Conservation (phyloP, 2,888 invertebrate species). For the Dasypogon diadema region DNA sequence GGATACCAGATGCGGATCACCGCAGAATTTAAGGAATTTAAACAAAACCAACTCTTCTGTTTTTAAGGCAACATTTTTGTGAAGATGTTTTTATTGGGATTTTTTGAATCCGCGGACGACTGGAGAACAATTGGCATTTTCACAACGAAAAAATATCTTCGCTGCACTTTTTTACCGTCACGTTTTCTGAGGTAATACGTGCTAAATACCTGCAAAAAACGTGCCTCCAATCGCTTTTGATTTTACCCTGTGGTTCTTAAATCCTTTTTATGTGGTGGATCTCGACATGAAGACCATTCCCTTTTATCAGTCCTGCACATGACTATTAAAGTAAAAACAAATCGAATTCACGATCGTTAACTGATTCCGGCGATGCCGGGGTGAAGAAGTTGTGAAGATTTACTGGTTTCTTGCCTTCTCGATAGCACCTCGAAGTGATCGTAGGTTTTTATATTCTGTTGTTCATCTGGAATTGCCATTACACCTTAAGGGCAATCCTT, state of each 20-base stretch:
- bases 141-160: background rate
- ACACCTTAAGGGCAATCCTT: slow-evolving; percentile 23
- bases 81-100: slow-evolving; percentile 15
- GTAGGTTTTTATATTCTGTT: background rate
- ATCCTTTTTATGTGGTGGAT: slow-evolving; percentile 19
- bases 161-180: background rate
- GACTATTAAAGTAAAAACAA: too few relatives aligned
- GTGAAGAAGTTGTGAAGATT: slow-evolving; percentile 12
- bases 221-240: slow-evolving; percentile 3
- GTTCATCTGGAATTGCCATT: background rate
- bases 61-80: slow-evolving; percentile 17
- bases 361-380: background rate
- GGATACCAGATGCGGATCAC: slow-evolving; percentile 20
- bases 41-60: background rate
- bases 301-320: background rate
- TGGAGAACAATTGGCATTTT: too few relatives aligned
- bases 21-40: slow-evolving; percentile 16
- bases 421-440: slow-evolving; percentile 27
- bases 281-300: too few relatives aligned
- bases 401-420: slow-evolving; percentile 16
- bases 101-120: too few relatives aligned
- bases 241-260: background rate
- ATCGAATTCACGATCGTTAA: too few relatives aligned
- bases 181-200: slow-evolving; percentile 35
- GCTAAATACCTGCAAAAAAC: slow-evolving; percentile 26